Conservation (phyloP, 2,113 vertebrate species). For the Pteruthius melanotis region DNA sequence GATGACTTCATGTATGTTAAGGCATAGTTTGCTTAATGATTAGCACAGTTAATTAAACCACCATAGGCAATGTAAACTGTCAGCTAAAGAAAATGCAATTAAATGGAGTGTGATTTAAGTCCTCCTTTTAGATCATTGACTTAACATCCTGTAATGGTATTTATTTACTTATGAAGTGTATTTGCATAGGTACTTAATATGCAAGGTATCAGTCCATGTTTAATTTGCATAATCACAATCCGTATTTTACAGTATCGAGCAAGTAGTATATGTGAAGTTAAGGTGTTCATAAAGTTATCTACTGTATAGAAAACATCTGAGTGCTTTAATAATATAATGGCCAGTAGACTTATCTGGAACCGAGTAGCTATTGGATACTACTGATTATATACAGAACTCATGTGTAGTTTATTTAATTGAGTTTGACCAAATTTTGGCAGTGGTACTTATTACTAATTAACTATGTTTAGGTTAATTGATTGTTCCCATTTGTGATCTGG, state of each 20-base stretch:
- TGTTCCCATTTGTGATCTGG: background rate
- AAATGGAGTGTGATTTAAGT: background rate
- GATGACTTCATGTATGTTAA: background rate
- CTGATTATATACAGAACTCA: background rate
- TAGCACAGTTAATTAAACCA: conserved; percentile 21
- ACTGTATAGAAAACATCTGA: background rate
- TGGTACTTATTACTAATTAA: background rate
- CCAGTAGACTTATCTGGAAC: background rate
- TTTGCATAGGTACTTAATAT: background rate
- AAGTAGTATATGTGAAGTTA: background rate
- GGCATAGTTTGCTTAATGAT: conserved; percentile 8
- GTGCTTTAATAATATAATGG: background rate
- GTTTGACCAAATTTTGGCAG: background rate
- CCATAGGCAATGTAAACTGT: background rate
- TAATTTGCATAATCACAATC: background rate
- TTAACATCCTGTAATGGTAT: background rate
- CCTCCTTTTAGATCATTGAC: background rate
- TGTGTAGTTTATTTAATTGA: background rate
- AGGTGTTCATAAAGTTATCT: background rate
- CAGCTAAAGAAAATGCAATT: conserved; percentile 7
- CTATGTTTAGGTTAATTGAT: background rate
- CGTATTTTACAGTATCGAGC: background rate
- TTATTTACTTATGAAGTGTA: background rate
- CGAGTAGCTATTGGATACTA: background rate
- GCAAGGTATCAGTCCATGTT: background rate